Base-by-base conservation (phyloP, 35 echinoderm and acorn worm genomes). In the Apostichopus californicus region DNA sequence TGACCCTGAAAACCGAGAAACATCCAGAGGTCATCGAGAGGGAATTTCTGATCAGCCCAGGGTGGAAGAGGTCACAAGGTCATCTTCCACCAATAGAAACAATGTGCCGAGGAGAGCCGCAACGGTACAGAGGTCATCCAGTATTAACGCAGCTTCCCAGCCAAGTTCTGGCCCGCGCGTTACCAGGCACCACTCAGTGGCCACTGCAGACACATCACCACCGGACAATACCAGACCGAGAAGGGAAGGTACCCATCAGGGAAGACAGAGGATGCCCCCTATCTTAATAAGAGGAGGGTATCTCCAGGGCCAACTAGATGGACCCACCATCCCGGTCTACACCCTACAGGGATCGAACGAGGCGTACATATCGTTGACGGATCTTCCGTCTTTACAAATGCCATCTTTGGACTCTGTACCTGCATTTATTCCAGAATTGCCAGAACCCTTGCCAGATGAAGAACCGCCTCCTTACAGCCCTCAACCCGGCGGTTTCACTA, bases 401-500 rank as follows among this genome's bases (percentile, higher is more conserved):
- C 94, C 96, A 0, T 93, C 94, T 17, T 73, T 98, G 66, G 92
- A 92, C 83, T 80, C 89, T 72, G 92, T 98, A 17, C 96, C 96
- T 26, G 94, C 96, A 3, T 98, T 95, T 75, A 88, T 98, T 14
- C 90, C 92, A 79, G 90, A 95, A 28, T 34, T 94, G 21, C 86
- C 80, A 55, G 79, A 92, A 66, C 87, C 79, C 18, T 92, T 93
- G 71, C 96, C 96, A 46, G 78, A 46, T 83, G 92, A 95, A 34
- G 83, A 95, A 66, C 96, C 94, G 5, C 96, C 96, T 24, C 96
- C 96, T 13, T 98, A 98, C 92, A 98, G 92, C 21, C 96, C 96
- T 78, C 91, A 92, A 17, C 26, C 56, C 56, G 66, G 79, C 34
- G 78, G 15, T 66, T 83, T 24, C 72, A 70, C 11, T 25, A 24